A percentile compares a stretch with the other conserved stretches of the same genome.
phyloP scores from a whole-genome alignment of 1,140 invertebrate genomes.

The Parasteatoda tepidariorum region DNA sequence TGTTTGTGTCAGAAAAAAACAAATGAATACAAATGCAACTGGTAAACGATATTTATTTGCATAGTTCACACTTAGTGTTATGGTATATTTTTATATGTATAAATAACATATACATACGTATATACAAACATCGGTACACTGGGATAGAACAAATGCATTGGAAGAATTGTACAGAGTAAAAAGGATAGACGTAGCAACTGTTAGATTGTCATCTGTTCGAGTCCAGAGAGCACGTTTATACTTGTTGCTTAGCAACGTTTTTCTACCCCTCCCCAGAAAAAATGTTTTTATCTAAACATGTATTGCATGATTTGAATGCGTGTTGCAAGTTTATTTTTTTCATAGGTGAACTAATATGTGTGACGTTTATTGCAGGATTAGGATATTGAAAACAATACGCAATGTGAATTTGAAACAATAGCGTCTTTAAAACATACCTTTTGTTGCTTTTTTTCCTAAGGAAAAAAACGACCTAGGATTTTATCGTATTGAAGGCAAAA shows the following conservation, averaged over 20 bases:
- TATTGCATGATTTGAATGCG: too few species aligned
- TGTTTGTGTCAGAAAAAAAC: not conserved
- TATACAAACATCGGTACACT: slow-evolving; percentile 44
- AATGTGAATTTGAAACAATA: too few species aligned
- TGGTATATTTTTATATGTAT: slow-evolving; percentile 46
- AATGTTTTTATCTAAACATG: too few species aligned
- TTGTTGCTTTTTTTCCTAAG: too few species aligned
- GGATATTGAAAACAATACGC: too few species aligned
- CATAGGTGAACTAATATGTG: too few species aligned
- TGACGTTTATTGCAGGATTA: too few species aligned
- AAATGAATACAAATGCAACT: not conserved
- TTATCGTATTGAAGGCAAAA: too few species aligned
- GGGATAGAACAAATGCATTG: slow-evolving; percentile 28
- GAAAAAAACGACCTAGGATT: too few species aligned
- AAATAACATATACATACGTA: slow-evolving; percentile 42
- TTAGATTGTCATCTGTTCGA: slow-evolving; percentile 45
- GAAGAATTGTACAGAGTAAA: slow-evolving; percentile 23
- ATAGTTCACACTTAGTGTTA: slow-evolving; percentile 55
- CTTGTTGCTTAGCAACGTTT: not conserved
- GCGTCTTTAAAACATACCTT: too few species aligned
- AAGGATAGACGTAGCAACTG: slow-evolving; percentile 24
- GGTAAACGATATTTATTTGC: slow-evolving; percentile 48
- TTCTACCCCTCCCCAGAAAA: too few species aligned
- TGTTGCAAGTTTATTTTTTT: too few species aligned
- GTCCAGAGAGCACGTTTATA: not conserved